Conservation (phyloP, 2,888 invertebrate genomes). For the Cantharis flavilabris region DNA sequence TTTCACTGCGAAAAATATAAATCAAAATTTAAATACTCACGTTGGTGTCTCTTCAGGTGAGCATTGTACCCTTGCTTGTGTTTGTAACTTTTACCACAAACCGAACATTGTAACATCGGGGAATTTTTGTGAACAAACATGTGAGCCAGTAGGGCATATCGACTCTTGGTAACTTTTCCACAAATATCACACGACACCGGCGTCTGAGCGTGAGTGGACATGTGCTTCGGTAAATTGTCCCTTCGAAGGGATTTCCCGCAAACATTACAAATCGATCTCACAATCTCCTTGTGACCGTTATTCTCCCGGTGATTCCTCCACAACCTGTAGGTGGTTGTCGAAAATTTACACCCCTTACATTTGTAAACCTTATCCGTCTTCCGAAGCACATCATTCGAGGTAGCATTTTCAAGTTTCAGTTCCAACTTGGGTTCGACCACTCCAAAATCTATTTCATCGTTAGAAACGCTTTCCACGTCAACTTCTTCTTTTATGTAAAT, state of each 20-base stretch:
- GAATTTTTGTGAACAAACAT: neutral
- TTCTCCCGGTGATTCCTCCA: neutral
- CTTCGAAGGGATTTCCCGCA: neutral
- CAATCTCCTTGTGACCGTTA: neutral
- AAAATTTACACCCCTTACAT: neutral
- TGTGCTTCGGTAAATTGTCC: neutral
- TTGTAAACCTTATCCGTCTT: neutral
- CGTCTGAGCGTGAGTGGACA: neutral
- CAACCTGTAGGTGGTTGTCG: neutral
- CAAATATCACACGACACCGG: neutral
- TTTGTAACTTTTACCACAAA: neutral
- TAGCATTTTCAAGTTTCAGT: neutral
- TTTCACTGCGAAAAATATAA: neutral
- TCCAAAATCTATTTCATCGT: neutral
- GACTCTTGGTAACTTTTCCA: neutral
- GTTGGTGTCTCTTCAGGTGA: neutral
- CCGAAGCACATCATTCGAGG: neutral
- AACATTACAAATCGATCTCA: neutral
- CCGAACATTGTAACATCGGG: neutral
- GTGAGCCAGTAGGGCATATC: neutral
- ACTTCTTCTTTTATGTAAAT: neutral
- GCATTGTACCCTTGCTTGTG: neutral
- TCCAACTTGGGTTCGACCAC: neutral
- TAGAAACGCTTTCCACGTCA: neutral
- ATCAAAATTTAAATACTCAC: neutral